phyloP scores from a whole-genome alignment of 2,797 vertebrate species.

The Mus spretus region DNA sequence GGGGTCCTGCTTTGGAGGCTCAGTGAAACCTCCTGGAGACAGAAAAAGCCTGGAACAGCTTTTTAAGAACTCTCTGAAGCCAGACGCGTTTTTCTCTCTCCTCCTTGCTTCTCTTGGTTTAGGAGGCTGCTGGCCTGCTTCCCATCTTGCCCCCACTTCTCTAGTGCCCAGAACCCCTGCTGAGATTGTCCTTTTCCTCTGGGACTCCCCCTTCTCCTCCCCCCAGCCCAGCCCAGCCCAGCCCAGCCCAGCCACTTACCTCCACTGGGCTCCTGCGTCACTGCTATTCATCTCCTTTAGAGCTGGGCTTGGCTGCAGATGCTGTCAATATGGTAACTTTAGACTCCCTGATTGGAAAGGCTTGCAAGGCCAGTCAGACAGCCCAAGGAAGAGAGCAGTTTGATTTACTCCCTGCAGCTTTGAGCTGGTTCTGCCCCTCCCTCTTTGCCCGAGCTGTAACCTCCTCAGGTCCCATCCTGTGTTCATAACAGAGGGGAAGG shows the following conservation, averaged over 20 bases:
- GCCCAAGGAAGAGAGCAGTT: conserved; percentile 77
- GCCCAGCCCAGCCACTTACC: conserved; percentile 87
- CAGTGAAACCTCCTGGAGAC: conserved; percentile 73
- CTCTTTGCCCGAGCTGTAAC: background rate
- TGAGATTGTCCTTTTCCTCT: background rate
- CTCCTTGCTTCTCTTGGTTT: conserved; percentile 80
- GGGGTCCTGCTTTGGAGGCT: conserved; percentile 65
- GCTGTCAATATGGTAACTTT: conserved; percentile 91
- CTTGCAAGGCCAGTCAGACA: conserved; percentile 79
- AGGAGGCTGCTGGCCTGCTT: conserved; percentile 44
- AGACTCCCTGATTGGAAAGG: conserved; percentile 89
- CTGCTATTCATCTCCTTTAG: conserved; percentile 90
- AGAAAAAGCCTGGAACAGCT: conserved; percentile 39
- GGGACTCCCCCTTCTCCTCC: conserved; percentile 56
- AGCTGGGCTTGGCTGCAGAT: conserved; percentile 88
- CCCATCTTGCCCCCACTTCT: conserved; percentile 65
- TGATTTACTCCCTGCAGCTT: conserved; percentile 83
- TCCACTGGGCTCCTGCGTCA: conserved; percentile 87
- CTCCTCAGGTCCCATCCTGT: background rate
- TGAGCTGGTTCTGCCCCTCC: conserved; percentile 45
- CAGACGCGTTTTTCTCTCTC: background rate
- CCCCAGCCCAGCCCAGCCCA: conserved; percentile 86
- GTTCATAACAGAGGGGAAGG: background rate
- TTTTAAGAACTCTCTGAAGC: conserved; percentile 79
- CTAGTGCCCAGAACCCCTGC: background rate